Conservation (phyloP, 2,113 vertebrate genomes). For the Suricata suricatta region DNA sequence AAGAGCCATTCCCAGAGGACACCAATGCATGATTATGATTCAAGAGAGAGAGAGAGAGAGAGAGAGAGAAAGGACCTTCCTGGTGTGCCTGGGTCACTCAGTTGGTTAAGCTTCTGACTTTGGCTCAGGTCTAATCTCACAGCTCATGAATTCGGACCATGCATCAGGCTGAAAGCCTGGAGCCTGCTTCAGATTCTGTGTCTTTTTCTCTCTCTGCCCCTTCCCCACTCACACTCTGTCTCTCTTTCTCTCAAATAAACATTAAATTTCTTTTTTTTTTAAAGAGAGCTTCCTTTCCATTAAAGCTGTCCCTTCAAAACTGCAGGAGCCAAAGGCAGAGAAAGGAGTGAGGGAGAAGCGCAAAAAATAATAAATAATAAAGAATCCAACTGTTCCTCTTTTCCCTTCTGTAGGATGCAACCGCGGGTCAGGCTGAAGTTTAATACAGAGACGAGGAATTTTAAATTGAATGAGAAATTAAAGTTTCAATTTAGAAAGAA, state of each 20-base stretch:
- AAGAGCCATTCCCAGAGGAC: background rate
- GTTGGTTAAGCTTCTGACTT: no score
- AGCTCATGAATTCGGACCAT: no score
- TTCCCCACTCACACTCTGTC: no score
- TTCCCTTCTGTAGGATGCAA: background rate
- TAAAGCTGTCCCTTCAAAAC: background rate
- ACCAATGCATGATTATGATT: background rate
- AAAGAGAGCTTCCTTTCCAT: background rate
- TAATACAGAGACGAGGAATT: background rate
- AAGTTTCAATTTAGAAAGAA: conserved; percentile 25
- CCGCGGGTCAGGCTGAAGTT: background rate
- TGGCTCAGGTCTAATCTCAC: no score
- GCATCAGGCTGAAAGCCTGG: no score
- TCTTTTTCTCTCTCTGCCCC: no score
- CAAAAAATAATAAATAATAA: background rate
- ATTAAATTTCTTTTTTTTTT: no score
- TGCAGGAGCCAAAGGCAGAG: background rate
- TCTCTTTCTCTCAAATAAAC: no score
- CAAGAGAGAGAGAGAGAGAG: no score
- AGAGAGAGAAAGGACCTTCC: no score
- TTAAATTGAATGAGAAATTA: conserved; percentile 31
- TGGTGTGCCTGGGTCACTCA: no score
- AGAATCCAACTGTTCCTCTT: background rate
- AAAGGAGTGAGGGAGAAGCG: background rate
- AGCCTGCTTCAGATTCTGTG: no score